Conservation (phyloP, 2,888 invertebrate genomes). For the Trissolcus brochymenae region DNA sequence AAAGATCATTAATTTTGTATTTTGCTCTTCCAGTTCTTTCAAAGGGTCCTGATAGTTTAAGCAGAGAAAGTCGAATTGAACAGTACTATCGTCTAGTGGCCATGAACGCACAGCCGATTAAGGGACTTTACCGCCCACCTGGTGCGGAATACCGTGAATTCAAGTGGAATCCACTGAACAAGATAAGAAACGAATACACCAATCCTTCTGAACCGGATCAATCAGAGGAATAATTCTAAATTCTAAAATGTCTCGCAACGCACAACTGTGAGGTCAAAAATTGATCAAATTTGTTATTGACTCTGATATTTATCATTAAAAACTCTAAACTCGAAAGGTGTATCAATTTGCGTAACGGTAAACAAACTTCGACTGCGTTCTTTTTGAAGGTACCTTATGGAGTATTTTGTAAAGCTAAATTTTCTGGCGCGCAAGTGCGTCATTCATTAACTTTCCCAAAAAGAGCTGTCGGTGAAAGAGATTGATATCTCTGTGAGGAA, state of each 20-base stretch:
- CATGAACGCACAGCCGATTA: constrained; percentile 58
- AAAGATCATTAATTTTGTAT: not conserved
- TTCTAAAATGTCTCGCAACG: too few species aligned
- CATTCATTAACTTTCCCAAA: constrained; percentile 15
- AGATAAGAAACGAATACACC: constrained; percentile 1
- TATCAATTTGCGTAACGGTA: not conserved
- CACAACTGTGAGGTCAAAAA: too few species aligned
- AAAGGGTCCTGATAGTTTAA: constrained; percentile 59
- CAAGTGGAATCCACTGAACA: constrained; percentile 42
- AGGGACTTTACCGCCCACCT: constrained; percentile 54
- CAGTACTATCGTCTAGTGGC: constrained; percentile 61
- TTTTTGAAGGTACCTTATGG: too few species aligned
- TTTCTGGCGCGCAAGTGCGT: not conserved
- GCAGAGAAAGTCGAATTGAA: constrained; percentile 56
- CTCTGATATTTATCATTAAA: not conserved
- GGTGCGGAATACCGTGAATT: constrained; percentile 44
- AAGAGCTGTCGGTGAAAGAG: constrained; percentile 8
- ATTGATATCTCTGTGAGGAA: constrained; percentile 6
- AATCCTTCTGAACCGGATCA: too few species aligned
- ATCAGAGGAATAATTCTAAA: too few species aligned
- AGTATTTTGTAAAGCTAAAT: too few species aligned
- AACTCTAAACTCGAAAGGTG: not conserved
- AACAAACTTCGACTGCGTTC: too few species aligned
- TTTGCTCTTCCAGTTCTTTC: not conserved
- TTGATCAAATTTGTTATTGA: too few species aligned